phyloP scores from a whole-genome alignment of 2,888 invertebrate genomes.

The Octodonta nipae region DNA sequence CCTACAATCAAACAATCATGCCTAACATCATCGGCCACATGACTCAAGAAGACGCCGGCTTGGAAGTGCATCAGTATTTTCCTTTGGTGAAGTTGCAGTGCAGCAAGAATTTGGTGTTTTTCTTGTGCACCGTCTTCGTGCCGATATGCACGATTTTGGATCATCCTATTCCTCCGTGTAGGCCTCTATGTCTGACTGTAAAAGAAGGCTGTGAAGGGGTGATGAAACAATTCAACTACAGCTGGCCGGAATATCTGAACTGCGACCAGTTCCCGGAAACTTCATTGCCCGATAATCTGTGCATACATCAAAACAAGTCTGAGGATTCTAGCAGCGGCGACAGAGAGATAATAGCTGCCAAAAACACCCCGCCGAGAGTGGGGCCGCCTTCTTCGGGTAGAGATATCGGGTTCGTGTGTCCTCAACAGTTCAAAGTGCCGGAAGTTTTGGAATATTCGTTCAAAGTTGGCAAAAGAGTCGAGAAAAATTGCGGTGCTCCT shows the following conservation, averaged over 20 bases:
- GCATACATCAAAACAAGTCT: constrained; percentile 66
- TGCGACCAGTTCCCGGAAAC: constrained; percentile 75
- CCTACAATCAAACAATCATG: constrained; percentile 91
- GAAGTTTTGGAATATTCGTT: constrained; percentile 68
- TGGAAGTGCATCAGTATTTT: constrained; percentile 84
- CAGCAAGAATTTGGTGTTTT: constrained; percentile 85
- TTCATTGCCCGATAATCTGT: constrained; percentile 49
- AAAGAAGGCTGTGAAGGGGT: constrained; percentile 73
- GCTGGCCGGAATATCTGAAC: constrained; percentile 81
- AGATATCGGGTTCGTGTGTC: constrained; percentile 76
- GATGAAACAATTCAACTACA: constrained; percentile 73
- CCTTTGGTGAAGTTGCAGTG: constrained; percentile 90
- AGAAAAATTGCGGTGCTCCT: constrained; percentile 71
- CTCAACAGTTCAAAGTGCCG: constrained; percentile 72
- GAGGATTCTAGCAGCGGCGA: constrained; percentile 36
- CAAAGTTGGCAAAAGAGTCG: constrained; percentile 64
- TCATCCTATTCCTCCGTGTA: constrained; percentile 77
- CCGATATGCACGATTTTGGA: constrained; percentile 93
- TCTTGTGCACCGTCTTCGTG: constrained; percentile 87
- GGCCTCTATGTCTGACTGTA: constrained; percentile 78
- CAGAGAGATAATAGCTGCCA: constrained; percentile 7
- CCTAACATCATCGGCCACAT: constrained; percentile 87
- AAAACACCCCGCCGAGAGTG: constrained; percentile 15
- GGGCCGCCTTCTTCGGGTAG: constrained; percentile 33
- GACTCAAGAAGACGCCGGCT: constrained; percentile 86